These are phyloP conservation scores for Centropristis striata DNA, from an alignment of 2,113 vertebrate species.

Conservation along the genomic window DNA sequence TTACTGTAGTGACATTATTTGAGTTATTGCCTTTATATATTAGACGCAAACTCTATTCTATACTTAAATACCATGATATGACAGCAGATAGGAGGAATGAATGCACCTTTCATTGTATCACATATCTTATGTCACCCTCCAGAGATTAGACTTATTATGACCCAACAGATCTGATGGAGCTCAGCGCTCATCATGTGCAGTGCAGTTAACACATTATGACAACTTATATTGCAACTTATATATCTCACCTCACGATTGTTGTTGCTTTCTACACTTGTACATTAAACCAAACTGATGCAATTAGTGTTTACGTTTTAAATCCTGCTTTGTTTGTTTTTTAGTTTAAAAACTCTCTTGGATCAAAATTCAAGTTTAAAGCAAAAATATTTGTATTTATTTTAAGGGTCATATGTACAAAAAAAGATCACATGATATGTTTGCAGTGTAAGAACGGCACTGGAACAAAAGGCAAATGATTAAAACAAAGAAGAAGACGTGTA, in stretches of 20 bases:
- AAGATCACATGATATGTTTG: not conserved
- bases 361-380: not conserved
- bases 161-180: not conserved
- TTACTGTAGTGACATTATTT: not conserved
- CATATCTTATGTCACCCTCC: not conserved
- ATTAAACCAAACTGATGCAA: not conserved
- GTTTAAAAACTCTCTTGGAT: not conserved
- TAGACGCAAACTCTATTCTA: not conserved
- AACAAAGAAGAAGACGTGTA: not conserved
- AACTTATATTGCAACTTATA: not conserved
- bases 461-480: not conserved
- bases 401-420: not conserved
- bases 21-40: fast-evolving
- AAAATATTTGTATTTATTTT: not conserved
- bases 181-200: not conserved
- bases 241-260: not conserved
- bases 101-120: not conserved
- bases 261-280: not conserved
- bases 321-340: not conserved
- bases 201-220: not conserved
- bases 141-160: not conserved
- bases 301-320: not conserved
- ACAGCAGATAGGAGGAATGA: not conserved
- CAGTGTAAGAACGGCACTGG: not conserved
- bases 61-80: not conserved